phyloP scores from a whole-genome alignment of 1,140 invertebrate genomes.

The Dryas iulia region DNA sequence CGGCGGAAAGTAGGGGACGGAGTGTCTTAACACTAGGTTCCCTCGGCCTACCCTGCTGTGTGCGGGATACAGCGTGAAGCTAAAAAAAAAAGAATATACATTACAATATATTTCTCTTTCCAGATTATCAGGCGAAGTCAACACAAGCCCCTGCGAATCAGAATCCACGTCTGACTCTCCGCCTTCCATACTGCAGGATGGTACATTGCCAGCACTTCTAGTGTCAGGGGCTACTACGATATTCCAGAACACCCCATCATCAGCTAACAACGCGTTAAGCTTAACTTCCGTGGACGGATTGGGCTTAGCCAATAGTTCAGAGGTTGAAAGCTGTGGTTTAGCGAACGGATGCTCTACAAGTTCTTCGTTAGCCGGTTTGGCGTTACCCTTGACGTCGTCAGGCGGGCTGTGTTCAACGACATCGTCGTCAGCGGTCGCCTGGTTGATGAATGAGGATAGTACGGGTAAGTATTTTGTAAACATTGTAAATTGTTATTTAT shows the following conservation, averaged over 20 bases:
- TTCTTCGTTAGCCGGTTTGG: constrained; percentile 52
- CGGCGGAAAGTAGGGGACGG: no score
- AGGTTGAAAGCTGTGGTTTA: constrained; percentile 58
- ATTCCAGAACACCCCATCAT: constrained; percentile 61
- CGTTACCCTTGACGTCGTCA: constrained; percentile 61
- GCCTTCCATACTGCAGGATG: constrained; percentile 70
- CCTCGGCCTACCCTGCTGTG: no score
- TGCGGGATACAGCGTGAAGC: no score
- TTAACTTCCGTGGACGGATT: constrained; percentile 57
- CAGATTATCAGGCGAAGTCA: constrained; percentile 69
- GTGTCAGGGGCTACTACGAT: constrained; percentile 65
- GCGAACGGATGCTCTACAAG: constrained; percentile 65
- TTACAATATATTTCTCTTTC: constrained; percentile 22
- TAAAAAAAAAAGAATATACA: no score
- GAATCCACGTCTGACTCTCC: constrained; percentile 73
- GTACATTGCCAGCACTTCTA: constrained; percentile 69
- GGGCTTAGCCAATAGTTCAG: constrained; percentile 50
- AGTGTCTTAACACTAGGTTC: no score
- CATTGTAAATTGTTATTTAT: no score
- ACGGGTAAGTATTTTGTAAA: constrained; percentile 60
- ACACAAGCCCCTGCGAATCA: constrained; percentile 69
- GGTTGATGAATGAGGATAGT: constrained; percentile 79
- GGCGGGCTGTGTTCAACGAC: constrained; percentile 68
- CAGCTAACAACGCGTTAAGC: constrained; percentile 48
- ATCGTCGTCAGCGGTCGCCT: constrained; percentile 69